Base-by-base conservation (phyloP, 2,888 invertebrate genomes). In the Eupithecia dodoneata region DNA sequence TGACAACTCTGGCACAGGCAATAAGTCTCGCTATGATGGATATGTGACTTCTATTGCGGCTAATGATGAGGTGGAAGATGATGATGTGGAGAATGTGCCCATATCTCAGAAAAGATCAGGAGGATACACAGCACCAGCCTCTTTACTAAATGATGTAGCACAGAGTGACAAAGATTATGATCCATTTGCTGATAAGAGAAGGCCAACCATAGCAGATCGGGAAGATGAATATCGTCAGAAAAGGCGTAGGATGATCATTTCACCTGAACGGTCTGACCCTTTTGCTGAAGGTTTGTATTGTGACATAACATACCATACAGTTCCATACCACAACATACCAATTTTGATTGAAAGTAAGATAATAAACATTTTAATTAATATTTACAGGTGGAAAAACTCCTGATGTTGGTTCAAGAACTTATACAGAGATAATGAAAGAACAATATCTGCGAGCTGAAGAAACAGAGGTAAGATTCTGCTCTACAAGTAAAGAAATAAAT, bases 391-490 rank as follows among this genome's bases (percentile, higher is more conserved):
- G 99, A 42, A 99, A 99, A 95, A 99, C 99, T 69, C 99, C 99
- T 59, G 99, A 99, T 96, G 96, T 98, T 84, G 97, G 98, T 77
- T 98, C 98, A 5, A 96, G 99, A 88, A 99, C 99, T 15, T 99
- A 98, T 90, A 98, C 98, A 67, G 98, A 99, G 92, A 99, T 99
- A 95, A 99, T 99, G 99, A 97, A 97, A 89, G 99, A 99, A 91
- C 98, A 99, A 91, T 96, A 97, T 90, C 96, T 99, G 15, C 97
- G 97, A 88, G 98, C 98, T 74, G 98, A 98, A 95, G 98, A 99
- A 95, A 97, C 97, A 86, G 98, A 99, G 95, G 99, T 99, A 93
- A 93, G 93, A 70, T 71, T 15, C 55, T 72, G 72, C 59, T 59
- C 1, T 18, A 59, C 59, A 18, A 59, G 9, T n/a, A 52, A 10